Evolutionary conservation across 2,888 invertebrate genomes (phyloP), one percentile per base, ranked within the genome.

Genomic region (Himalopsyche anomala): DNA sequence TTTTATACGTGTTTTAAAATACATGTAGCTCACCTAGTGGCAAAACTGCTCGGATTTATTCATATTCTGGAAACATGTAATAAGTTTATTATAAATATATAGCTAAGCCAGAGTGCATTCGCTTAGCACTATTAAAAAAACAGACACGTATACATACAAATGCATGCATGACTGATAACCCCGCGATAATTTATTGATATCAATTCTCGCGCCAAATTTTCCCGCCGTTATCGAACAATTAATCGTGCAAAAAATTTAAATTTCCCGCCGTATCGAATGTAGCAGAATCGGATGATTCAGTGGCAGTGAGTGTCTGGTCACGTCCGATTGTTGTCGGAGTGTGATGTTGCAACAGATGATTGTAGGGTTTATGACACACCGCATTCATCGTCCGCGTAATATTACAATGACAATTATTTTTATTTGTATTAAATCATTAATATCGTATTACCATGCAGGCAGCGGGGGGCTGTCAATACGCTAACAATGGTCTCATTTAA

Each of bases 311-410:
- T 36, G 69, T 74, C 74, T 74, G 74, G 74, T 74, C 74, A 74
- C 74, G 74, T 74, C 74, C 74, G 38, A 74, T 36, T 74, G 74
- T 74, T 51, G 51, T 51, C 51, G 74, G 74, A 28, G 74, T 19
- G 36, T 74, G 74, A 36, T 74, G 74, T 28, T 74, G 9, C 74
- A 74, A 74, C 74, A 74, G 74, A 74, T 74, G 74, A 74, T 62
- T 19, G 15, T 36, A 28, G 38, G 28, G 74, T 74, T 36, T 36
- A 36, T 74, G 74, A 74, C 74, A 12, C 74, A 15, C 15, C 74
- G 36, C 28, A 36, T 51, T 38, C 74, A 9, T 12, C 38, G 38
- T 15, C 38, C 9, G 74, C 74, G 36, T 28, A 38, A 74, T 74
- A 74, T 38, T 36, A 38, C 74, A 74, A 12, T 15, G 74, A 74